Base-by-base conservation (phyloP, 2,888 invertebrate species). In the Patella pellucida region DNA sequence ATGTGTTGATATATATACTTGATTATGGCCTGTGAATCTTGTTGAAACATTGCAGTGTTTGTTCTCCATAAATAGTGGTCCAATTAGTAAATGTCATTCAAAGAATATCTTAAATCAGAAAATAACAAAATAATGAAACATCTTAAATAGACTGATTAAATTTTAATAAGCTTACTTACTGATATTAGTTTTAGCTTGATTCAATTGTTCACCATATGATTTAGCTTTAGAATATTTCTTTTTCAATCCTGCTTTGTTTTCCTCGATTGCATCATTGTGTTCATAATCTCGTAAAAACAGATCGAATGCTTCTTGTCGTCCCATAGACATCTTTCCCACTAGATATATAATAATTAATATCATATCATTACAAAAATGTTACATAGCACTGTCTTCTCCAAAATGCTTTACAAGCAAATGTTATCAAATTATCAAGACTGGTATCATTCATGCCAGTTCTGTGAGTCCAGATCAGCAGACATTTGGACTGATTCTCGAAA, bases 301-400 rank as follows among this genome's bases (percentile, higher is more conserved):
- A 76, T 91, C 90, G 84, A 91, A 91, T 4, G 91, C 91, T 81
- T 91, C 90, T 76, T 91, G 89, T 76, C 90, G 83, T 27, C 91
- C 91, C 74, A 87, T 75, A 0, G 91, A 91, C 88, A 91, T 85
- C 31, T 90, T 86, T 19, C 90, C 90, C 85, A 91, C 90, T 90
- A 82, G 41, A 82, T 76, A 52, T 71, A 62, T 56, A 76, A 74
- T 31, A 50, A 56, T 52, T 27, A 15, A 69, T 19, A 70, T 72
- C 9, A 41, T 15, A 70, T 68, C 9, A 9, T 16, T 19, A 15
- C n/a, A 16, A 50, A 14, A 7, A 11, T 12, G 0, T 12, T 16
- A 4, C n/a, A 19, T 41, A 41, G 9, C 41, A 41, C 1, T 41
- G 41, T 52, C 1, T 12, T 41, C 52, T 51, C 12, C 15, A 51